A percentile compares a stretch with the other conserved stretches of the same genome.
Conservation (phyloP, 2,888 invertebrate species). For the Lamellibrachia columna region DNA sequence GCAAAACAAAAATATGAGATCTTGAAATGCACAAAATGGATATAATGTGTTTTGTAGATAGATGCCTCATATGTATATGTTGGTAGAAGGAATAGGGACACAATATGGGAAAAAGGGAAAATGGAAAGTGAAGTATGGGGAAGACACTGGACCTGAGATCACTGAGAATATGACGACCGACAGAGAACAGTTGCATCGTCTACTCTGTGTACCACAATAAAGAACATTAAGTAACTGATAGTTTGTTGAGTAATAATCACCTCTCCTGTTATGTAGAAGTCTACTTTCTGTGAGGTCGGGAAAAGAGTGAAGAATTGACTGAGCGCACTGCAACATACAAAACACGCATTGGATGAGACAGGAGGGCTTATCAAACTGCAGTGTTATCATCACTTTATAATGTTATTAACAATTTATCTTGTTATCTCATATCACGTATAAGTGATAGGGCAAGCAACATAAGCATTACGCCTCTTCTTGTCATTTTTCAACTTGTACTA, state of each 20-base stretch:
- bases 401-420: conserved; percentile 23
- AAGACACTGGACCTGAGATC: no score
- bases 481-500: no score
- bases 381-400: background rate
- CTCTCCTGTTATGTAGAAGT: conserved; percentile 89
- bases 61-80: no score
- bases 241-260: conserved; percentile 39
- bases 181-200: background rate
- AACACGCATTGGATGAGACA: background rate
- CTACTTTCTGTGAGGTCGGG: conserved; percentile 76
- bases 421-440: background rate
- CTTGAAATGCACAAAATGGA: no score
- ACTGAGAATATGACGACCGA: background rate
- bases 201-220: background rate
- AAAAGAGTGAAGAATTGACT: conserved; percentile 86
- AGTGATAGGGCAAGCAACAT: no score
- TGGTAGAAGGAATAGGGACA: no score
- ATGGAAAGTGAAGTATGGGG: no score
- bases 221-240: background rate
- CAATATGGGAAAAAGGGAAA: no score
- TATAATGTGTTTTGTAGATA: no score
- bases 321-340: conserved; percentile 51
- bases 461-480: no score
- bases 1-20: no score
- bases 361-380: background rate